Evolutionary conservation across 1,140 invertebrate species (phyloP).

Genomic region (Radopholus similis): DNA sequence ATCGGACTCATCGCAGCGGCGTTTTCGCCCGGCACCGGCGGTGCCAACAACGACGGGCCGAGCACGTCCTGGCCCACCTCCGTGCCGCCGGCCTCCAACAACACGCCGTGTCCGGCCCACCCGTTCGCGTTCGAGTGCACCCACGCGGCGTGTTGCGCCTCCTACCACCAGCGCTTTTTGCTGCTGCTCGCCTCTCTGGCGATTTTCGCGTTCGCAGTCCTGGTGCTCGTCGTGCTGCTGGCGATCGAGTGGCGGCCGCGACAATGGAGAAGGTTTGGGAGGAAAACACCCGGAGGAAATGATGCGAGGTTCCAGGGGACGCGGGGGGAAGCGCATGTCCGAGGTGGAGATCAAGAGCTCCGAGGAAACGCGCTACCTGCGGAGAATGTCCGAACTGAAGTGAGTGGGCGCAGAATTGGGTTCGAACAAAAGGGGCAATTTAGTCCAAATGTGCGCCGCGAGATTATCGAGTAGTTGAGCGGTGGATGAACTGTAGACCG

Average conservation of each 20-base stretch:
- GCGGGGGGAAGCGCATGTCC: conserved; percentile 20
- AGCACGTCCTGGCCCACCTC: too few species aligned
- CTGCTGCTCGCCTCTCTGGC: conserved; percentile 36
- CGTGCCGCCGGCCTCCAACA: too few species aligned
- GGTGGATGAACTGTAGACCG: too few species aligned
- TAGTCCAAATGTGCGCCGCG: conserved; percentile 14
- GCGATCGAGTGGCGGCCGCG: conserved; percentile 39
- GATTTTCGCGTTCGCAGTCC: conserved; percentile 27
- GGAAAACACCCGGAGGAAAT: background rate
- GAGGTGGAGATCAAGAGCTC: conserved; percentile 44
- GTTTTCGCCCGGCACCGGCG: background rate
- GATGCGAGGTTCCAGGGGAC: background rate
- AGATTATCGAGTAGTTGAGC: conserved; percentile 1
- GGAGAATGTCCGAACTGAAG: conserved; percentile 45
- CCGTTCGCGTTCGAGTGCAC: conserved; percentile 37
- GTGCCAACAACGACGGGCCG: background rate
- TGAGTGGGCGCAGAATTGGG: too few species aligned
- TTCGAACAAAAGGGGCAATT: too few species aligned
- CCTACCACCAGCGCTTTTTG: conserved; percentile 42
- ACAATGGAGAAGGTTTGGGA: conserved; percentile 1
- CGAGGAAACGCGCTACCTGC: conserved; percentile 38
- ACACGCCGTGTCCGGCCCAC: conserved; percentile 15
- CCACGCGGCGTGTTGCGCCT: conserved; percentile 31
- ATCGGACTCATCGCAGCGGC: background rate
- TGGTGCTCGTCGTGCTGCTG: conserved; percentile 36